Base-by-base conservation (phyloP, 2,888 invertebrate genomes). In the Aspidiotus destructor region DNA sequence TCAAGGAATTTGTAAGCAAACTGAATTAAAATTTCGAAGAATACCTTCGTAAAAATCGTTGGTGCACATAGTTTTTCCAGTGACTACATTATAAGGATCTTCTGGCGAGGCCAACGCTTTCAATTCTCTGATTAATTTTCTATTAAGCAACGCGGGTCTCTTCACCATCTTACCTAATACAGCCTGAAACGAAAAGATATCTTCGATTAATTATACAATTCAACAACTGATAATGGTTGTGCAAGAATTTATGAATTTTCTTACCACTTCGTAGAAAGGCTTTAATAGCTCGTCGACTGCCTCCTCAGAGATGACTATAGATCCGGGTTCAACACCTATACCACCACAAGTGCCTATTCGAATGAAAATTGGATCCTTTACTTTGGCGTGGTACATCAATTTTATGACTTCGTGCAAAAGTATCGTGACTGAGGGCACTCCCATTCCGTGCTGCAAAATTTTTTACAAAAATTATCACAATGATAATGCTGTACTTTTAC, bases 21-120 rank as follows among this genome's bases (percentile, higher is more conserved):
- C n/a, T n/a, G 48, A 6, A 48, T 6, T 2, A 48, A 13, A 48
- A 48, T 48, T 48, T n/a, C 48, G 6, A 13, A 6, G 6, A 2
- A 48, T 48, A 87, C 90, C 95, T 84, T 99, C 98, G 78, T 98
- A 99, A 77, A 99, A 99, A 78, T 98, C 98, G 76, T 92, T 88
- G 10, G 97, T 91, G 79, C 97, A 96, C 85, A 97, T 87, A 0
- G 98, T 99, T 76, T 89, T 92, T 60, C 98, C 99, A 62, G 84
- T 83, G 53, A 92, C 84, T 0, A 92, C 92, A 67, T 92, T 88
- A 76, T 91, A 93, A 0, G 90, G 91, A 76, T 92, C 89, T 74
- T 88, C 87, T 6, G 82, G 81, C 74, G 86, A 85, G 0, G 88
- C 83, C 70, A 93, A 79, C 0, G 83, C 83, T 75, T 87, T 86